Conservation (phyloP, 2,797 vertebrate genomes). For the Gorsachius magnificus region DNA sequence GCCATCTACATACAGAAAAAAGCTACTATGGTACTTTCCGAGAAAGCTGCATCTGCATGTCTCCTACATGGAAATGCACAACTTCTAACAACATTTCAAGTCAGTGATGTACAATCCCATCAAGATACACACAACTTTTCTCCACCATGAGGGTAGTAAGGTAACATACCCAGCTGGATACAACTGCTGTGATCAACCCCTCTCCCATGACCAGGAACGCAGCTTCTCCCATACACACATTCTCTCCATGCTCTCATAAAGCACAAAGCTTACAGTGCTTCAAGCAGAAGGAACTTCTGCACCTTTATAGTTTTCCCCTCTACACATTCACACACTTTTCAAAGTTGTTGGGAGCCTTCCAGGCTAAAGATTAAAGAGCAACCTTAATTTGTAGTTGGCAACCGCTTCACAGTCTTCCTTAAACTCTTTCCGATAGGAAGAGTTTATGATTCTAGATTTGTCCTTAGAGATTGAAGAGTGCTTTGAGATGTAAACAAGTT, state of each 20-base stretch:
- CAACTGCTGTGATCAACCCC: not conserved
- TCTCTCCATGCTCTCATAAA: not conserved
- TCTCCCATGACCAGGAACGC: not conserved
- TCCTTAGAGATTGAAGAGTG: not conserved
- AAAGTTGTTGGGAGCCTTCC: not conserved
- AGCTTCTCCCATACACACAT: not conserved
- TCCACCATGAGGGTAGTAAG: not conserved
- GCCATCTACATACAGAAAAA: not conserved
- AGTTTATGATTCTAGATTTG: not conserved
- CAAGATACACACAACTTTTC: not conserved
- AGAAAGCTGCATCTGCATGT: not conserved
- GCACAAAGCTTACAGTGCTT: not conserved
- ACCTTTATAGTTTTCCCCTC: not conserved
- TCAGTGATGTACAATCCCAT: not conserved
- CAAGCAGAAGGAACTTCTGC: not conserved
- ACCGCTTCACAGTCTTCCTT: not conserved
- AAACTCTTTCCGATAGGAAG: not conserved
- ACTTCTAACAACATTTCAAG: not conserved
- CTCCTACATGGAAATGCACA: not conserved
- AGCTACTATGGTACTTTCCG: not conserved
- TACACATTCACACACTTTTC: not conserved
- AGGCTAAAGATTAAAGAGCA: slow-evolving; percentile 24
- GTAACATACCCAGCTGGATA: not conserved
- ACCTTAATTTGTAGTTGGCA: slow-evolving; percentile 28
- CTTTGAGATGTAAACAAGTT: not conserved